Conservation (phyloP, 2,888 invertebrate genomes). For the Scaptomyza caliginosa region DNA sequence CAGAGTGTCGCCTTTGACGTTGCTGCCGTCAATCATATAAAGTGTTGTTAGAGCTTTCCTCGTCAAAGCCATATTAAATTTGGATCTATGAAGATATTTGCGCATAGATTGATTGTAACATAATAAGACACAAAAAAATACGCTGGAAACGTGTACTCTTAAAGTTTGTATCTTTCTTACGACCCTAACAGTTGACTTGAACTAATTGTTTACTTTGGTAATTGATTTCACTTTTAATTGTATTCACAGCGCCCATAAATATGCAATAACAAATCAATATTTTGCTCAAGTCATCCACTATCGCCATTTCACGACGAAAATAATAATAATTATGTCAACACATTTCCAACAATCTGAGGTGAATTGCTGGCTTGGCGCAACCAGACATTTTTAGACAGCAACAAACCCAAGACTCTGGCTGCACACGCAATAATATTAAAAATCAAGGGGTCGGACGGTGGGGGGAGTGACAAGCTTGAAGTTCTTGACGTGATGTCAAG, state of each 20-base stretch:
- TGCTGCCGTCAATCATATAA: constrained; percentile 40
- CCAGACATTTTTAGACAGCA: constrained; percentile 10
- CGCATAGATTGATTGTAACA: not conserved
- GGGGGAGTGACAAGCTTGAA: constrained; percentile 21
- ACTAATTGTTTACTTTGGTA: not conserved
- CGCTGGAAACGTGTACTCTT: too few species aligned
- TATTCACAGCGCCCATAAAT: not conserved
- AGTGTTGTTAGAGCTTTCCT: not conserved
- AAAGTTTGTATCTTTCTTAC: too few species aligned
- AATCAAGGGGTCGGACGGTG: constrained; percentile 16
- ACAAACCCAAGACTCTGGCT: constrained; percentile 6
- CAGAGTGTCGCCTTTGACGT: constrained; percentile 41
- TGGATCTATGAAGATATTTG: not conserved
- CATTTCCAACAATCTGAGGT: constrained; percentile 21
- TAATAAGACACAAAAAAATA: too few species aligned
- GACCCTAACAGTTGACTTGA: not conserved
- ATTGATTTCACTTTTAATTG: too few species aligned
- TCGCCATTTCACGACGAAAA: not conserved
- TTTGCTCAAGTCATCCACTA: not conserved
- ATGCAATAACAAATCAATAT: not conserved
- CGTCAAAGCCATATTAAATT: not conserved
- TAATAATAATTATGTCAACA: constrained; percentile 14
- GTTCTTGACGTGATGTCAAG: constrained; percentile 61
- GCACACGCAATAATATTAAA: constrained; percentile 50
- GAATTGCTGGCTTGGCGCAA: constrained; percentile 21